phyloP scores from a whole-genome alignment of 1,140 invertebrate genomes.

The Calephelis nemesis region DNA sequence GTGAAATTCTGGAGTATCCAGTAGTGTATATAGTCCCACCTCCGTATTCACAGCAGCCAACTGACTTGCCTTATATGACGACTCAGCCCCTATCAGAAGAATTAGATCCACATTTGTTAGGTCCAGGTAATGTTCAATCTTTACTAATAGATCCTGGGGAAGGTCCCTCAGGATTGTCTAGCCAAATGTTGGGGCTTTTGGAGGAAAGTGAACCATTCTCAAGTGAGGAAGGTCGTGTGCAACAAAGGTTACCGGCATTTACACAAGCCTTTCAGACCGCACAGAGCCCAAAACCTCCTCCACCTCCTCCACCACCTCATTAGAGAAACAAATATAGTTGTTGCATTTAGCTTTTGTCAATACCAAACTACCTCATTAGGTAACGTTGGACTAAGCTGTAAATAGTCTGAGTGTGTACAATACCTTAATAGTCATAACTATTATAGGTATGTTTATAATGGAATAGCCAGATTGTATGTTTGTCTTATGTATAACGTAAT shows the following conservation, averaged over 20 bases:
- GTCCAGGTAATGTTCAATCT: slow-evolving; percentile 53
- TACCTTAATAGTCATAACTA: background rate
- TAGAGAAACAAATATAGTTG: slow-evolving; percentile 35
- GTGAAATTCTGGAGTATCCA: slow-evolving; percentile 58
- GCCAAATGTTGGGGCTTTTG: slow-evolving; percentile 56
- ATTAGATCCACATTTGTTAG: slow-evolving; percentile 50
- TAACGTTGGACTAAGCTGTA: slow-evolving; percentile 70
- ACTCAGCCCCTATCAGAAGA: slow-evolving; percentile 50
- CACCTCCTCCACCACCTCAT: slow-evolving; percentile 69
- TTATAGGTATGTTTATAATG: slow-evolving; percentile 27
- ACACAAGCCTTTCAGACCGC: slow-evolving; percentile 74
- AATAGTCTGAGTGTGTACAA: slow-evolving; percentile 23
- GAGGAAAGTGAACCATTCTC: slow-evolving; percentile 56
- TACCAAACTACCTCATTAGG: slow-evolving; percentile 73
- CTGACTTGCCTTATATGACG: slow-evolving; percentile 59
- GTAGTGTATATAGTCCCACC: slow-evolving; percentile 60
- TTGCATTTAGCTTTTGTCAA: slow-evolving; percentile 65
- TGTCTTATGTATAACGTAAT: slow-evolving; percentile 72
- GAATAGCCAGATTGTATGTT: slow-evolving; percentile 70
- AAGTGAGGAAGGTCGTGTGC: slow-evolving; percentile 49
- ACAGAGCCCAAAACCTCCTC: slow-evolving; percentile 73
- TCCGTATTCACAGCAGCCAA: slow-evolving; percentile 44
- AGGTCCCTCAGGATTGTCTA: slow-evolving; percentile 61
- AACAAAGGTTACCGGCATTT: slow-evolving; percentile 69
- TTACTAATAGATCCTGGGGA: slow-evolving; percentile 62